Evolutionary conservation across 2,888 invertebrate species (phyloP), one percentile per base, ranked within the genome.

Genomic region (Mantis religiosa): DNA sequence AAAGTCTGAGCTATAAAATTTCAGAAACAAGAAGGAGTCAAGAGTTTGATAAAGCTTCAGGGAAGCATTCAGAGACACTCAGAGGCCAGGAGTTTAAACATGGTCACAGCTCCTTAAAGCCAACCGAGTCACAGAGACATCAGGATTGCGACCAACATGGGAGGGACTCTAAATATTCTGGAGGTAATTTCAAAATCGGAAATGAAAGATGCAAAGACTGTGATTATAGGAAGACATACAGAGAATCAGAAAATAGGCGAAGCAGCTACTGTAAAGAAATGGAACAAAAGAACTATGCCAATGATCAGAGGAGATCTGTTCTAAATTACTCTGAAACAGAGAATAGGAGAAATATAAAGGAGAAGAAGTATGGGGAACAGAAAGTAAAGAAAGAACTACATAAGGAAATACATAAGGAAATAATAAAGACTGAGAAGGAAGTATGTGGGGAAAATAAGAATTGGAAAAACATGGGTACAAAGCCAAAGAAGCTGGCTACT

Each of bases 391-490:
- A 81, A 25, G 87, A 89, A 14, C 9, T 14, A 28, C 27, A 82
- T 28, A 54, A 41, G 30, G 89, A 89, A n/a, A n/a, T n/a, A n/a
- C n/a, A n/a, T n/a, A n/a, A n/a, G n/a, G n/a, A n/a, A 27, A 82
- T 25, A 81, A 20, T 81, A 28, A 89, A 89, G 41, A 27, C 71
- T 28, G 34, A 87, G 28, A 81, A 34, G 28, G 12, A 81, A 27
- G 85, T 83, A 83, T 12, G 1, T 41, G 87, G 88, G 20, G 85
- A 86, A 34, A 25, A 28, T 20, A 88, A 89, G 28, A 89, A 87
- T 82, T 89, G 89, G 89, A 88, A 89, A 34, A 86, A 34, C 25
- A 71, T 87, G 81, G 89, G 89, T 84, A 88, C 89, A n/a, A 89
- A 89, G 84, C 89, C 89, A 9, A 89, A 89, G 54, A 34, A 82